Evolutionary conservation across 2,113 vertebrate species (phyloP).

Genomic region (Opisthocomus hoazin): DNA sequence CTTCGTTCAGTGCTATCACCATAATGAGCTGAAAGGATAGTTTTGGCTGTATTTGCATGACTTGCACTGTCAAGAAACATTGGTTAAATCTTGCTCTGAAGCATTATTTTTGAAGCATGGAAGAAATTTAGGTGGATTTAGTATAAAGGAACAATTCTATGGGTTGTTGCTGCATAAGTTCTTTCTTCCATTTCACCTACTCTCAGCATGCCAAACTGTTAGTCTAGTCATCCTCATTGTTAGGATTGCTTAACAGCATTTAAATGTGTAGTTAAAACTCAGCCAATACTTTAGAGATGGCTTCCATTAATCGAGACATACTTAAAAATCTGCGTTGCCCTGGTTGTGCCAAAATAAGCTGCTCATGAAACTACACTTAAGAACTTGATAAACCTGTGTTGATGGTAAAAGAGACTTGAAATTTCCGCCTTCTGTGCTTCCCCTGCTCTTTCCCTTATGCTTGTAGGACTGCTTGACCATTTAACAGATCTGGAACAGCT

Average conservation of each 20-base stretch:
- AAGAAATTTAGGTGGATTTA: not conserved
- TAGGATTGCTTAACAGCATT: not conserved
- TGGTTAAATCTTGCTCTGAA: not conserved
- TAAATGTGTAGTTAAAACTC: not conserved
- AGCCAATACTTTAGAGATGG: not conserved
- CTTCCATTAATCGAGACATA: not conserved
- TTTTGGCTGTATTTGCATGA: not conserved
- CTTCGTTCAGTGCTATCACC: not conserved
- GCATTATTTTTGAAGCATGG: not conserved
- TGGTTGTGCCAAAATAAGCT: not conserved
- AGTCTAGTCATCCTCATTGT: not conserved
- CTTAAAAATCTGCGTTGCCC: not conserved
- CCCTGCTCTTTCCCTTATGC: not conserved
- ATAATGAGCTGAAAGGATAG: not conserved
- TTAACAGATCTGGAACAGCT: not conserved
- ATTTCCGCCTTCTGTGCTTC: not conserved
- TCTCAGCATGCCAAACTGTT: not conserved
- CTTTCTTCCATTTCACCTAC: not conserved
- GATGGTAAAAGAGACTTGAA: not conserved
- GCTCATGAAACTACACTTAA: not conserved
- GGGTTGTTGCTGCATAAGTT: not conserved
- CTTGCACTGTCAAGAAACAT: not conserved
- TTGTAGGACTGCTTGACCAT: not conserved
- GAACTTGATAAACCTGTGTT: not conserved
- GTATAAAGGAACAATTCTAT: not conserved